Base-by-base conservation (phyloP, 1,140 invertebrate species). In the Scaptodrosophila lebanonensis region DNA sequence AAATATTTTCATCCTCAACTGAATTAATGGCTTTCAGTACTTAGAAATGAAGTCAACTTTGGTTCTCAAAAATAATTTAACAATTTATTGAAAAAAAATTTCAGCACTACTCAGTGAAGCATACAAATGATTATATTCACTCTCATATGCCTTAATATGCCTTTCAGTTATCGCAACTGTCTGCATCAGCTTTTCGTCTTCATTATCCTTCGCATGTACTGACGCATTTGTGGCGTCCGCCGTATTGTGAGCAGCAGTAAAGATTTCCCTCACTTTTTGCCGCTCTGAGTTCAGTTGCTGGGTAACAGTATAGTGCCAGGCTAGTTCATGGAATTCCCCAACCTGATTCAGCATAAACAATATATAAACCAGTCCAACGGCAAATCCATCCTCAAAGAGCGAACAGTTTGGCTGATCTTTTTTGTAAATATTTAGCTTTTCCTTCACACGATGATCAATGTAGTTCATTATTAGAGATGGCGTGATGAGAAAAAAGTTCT, bases 321-420 rank as follows among this genome's bases (percentile, higher is more conserved):
- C 95, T 1, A 99, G 88, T 3, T 95, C 93, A 88, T 99, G 96
- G 86, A 99, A 95, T 66, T 96, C 94, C 35, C 90, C 88, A 68
- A 90, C 90, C 86, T 94, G 93, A 85, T 93, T 89, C 7, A 94
- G 84, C 56, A 94, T 85, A 70, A 91, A 91, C 29, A 93, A 88
- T 61, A 94, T 92, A 54, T 93, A 94, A 2, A 93, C 91, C 1
- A 94, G 86, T 9, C 97, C 98, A 91, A 99, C 96, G 16, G 97
- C 94, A 89, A 99, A 99, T 25, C 98, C 98, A 88, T 99, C 98
- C 88, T 99, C 97, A 87, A 99, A 99, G 2, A 95, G 91, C 1
- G 79, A 58, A 49, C 95, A 94, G 16, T 93, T 94, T 9, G 91
- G 87, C 84, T 94, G 93, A 71, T 96, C 95, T 42, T 85, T 86